Evolutionary conservation across 2,113 vertebrate species (phyloP), one percentile per base, ranked within the genome.

Genomic region (Orycteropus afer): DNA sequence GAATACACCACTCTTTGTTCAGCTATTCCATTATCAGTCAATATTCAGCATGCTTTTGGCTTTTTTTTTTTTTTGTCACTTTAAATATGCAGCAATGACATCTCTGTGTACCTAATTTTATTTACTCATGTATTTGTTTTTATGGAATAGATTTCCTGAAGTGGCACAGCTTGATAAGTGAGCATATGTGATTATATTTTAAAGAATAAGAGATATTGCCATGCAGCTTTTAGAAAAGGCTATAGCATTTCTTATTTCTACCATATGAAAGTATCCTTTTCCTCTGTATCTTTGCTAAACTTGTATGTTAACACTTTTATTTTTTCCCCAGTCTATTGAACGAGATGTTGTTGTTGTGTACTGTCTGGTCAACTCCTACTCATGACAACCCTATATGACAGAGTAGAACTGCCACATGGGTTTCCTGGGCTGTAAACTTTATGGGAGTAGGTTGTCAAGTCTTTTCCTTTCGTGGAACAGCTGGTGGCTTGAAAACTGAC

Each of bases 61-160:
- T 69, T 83, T 92, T 42, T 9, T 34, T 9, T 34, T 23, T 59
- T 73, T 82, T 51, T 27, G 47, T 86, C 55, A 37, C 74, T 73
- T 91, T 86, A 91, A 94, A 40, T 9, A 76, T 78, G 34, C 9
- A 47, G 15, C 20, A 42, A 80, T 69, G 80, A 67, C 17, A 49
- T 82, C n/a, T 59, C 47, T 45, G 27, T 23, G 14, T 79, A 47
- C 10, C 17, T 57, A 67, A n/a, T 89, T 88, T 86, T 76, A 80
- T 92, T 92, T 86, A 59, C 13, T 47, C 18, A 73, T 53, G 25
- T 55, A 67, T 92, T 57, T 93, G 57, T 61, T 90, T 57, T 86
- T 59, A 81, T 13, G 7, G 7, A 61, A 69, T 40, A 63, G 32
- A 86, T 71, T 69, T 93, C 4, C 40, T 71, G 32, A 79, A 73